Conservation (phyloP, 2,888 invertebrate genomes). For the Liodrosophila aerea region DNA sequence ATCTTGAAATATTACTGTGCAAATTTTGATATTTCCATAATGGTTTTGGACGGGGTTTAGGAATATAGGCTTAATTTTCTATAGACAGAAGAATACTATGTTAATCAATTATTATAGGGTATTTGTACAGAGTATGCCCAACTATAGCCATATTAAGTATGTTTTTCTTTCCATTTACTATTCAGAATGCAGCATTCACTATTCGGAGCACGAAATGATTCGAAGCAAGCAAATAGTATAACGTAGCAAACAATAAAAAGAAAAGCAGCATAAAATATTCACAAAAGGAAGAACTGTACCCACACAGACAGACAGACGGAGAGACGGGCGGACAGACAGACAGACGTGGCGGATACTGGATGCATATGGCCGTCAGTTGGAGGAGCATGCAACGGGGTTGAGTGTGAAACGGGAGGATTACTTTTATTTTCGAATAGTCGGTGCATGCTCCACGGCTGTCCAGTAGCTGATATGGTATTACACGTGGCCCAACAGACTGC, state of each 20-base stretch:
- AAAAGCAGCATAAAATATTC: conserved; percentile 49
- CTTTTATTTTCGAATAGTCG: conserved; percentile 36
- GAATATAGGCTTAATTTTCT: too few relatives aligned
- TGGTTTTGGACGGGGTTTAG: too few relatives aligned
- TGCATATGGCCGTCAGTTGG: conserved; percentile 29
- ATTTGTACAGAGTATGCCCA: too few relatives aligned
- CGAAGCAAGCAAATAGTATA: conserved; percentile 32
- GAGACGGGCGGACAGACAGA: not conserved
- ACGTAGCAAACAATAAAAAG: conserved; percentile 31
- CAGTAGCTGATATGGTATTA: conserved; percentile 73
- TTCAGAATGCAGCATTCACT: conserved; percentile 18
- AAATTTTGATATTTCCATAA: too few relatives aligned
- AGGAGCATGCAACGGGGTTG: conserved; percentile 20
- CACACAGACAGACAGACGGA: too few relatives aligned
- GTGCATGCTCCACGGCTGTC: conserved; percentile 12
- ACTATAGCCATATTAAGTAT: not conserved
- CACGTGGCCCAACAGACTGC: conserved; percentile 68
- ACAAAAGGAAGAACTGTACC: conserved; percentile 30
- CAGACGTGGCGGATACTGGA: conserved; percentile 17
- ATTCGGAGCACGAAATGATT: conserved; percentile 30
- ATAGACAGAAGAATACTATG: too few relatives aligned
- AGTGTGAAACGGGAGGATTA: conserved; percentile 24
- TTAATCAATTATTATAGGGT: too few relatives aligned
- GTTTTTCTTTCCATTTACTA: conserved; percentile 12
- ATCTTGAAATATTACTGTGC: too few relatives aligned